These are phyloP conservation scores for Heliconius cydno DNA, from an alignment of 2,888 invertebrate species.

Conservation along the genomic window DNA sequence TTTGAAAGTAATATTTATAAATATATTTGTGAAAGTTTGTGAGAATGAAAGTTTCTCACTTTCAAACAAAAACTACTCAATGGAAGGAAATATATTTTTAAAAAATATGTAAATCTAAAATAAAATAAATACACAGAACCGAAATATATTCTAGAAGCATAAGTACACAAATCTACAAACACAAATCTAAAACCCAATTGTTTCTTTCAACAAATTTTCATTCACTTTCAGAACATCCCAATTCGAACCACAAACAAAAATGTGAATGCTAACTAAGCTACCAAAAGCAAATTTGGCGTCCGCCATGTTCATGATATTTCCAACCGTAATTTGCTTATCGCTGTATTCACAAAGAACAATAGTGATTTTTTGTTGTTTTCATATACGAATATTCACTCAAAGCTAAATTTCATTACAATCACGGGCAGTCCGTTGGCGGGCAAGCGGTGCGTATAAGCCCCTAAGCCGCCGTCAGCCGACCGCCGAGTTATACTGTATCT, in stretches of 20 bases:
- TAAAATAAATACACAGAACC: not conserved
- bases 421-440: conserved; percentile 50
- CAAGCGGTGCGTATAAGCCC: conserved; percentile 50
- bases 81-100: too few relatives aligned
- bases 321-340: conserved; percentile 29
- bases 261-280: not conserved
- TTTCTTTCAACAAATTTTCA: not conserved
- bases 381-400: conserved; percentile 44
- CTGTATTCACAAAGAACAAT: conserved; percentile 16
- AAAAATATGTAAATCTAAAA: too few relatives aligned
- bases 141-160: not conserved
- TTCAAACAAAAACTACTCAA: too few relatives aligned
- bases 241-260: conserved; percentile 6
- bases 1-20: not conserved
- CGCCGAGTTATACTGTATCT: conserved; percentile 49
- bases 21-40: too few relatives aligned
- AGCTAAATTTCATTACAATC: conserved; percentile 49
- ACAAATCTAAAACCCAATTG: not conserved
- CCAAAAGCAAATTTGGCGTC: conserved; percentile 10
- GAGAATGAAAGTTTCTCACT: too few relatives aligned
- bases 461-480: conserved; percentile 50
- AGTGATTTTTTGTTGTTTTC: conserved; percentile 31
- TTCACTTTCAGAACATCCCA: not conserved
- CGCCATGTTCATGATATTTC: conserved; percentile 9
- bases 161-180: not conserved